phyloP scores from a whole-genome alignment of 2,888 invertebrate species.

The Xestia ashworthii region DNA sequence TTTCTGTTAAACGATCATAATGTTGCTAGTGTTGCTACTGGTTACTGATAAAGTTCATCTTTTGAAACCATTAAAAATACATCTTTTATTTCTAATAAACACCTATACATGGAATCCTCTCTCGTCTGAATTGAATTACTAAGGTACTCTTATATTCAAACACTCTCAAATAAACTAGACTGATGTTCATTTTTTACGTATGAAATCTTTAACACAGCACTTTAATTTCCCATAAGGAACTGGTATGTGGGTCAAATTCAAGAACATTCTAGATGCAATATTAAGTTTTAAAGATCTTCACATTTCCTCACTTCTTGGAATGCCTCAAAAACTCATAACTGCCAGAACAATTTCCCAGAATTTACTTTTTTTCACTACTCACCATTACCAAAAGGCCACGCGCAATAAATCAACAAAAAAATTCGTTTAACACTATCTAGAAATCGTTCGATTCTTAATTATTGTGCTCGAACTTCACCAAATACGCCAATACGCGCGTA shows the following conservation, averaged over 20 bases:
- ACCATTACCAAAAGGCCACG: background rate
- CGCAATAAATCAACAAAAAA: slow-evolving; percentile 66
- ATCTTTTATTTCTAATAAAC: too few species aligned
- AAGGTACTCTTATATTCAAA: too few species aligned
- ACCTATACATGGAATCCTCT: too few species aligned
- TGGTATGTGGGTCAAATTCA: background rate
- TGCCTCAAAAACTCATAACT: background rate
- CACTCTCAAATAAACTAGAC: too few species aligned
- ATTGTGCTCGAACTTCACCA: slow-evolving; percentile 74
- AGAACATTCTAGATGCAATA: background rate
- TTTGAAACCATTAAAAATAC: background rate
- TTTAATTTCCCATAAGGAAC: too few species aligned
- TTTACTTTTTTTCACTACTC: background rate
- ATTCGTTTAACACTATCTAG: slow-evolving; percentile 74
- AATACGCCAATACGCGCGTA: slow-evolving; percentile 78
- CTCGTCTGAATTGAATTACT: too few species aligned
- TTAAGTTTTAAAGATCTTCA: accelerated
- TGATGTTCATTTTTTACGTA: too few species aligned
- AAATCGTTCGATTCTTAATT: slow-evolving; percentile 74
- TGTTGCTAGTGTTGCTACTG: background rate
- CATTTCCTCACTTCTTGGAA: slow-evolving; percentile 7
- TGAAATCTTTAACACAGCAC: too few species aligned
- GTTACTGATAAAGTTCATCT: background rate
- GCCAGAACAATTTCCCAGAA: slow-evolving; percentile 4
- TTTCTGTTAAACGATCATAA: background rate